Evolutionary conservation across 2,888 invertebrate species (phyloP).

Genomic region (Gastrophysa polygoni): DNA sequence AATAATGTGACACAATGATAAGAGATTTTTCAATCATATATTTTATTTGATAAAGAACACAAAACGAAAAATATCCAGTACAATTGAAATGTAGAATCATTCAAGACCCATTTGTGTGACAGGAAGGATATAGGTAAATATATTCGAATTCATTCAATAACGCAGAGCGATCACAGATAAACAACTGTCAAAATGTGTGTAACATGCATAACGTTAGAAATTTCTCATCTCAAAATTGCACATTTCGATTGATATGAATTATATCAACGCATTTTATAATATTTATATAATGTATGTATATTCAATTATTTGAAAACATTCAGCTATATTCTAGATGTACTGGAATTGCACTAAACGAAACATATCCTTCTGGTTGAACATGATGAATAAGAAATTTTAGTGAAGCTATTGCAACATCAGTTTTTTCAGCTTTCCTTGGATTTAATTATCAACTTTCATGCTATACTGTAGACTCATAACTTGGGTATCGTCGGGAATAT

Average conservation of each 20-base stretch:
- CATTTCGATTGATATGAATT: constrained; percentile 60
- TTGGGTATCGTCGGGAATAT: too few relatives aligned
- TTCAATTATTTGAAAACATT: constrained; percentile 60
- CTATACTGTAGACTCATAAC: too few relatives aligned
- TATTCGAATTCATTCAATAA: constrained; percentile 49
- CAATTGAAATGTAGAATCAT: constrained; percentile 52
- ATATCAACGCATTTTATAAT: constrained; percentile 59
- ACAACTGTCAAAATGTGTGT: constrained; percentile 58
- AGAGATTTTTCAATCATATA: constrained; percentile 46
- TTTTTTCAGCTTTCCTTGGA: too few relatives aligned
- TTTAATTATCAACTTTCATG: too few relatives aligned
- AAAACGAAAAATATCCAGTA: constrained; percentile 55
- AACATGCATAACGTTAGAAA: constrained; percentile 57
- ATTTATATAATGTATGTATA: constrained; percentile 59
- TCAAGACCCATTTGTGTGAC: constrained; percentile 30
- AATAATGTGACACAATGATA: constrained; percentile 40
- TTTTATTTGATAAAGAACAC: constrained; percentile 55
- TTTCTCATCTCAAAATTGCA: constrained; percentile 56
- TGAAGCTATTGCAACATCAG: too few relatives aligned
- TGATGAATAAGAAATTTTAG: too few relatives aligned
- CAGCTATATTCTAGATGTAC: constrained; percentile 57
- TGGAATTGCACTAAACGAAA: constrained; percentile 47
- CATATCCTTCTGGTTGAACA: too few relatives aligned
- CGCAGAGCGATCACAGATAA: constrained; percentile 59
- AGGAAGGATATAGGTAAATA: constrained; percentile 39